These are phyloP conservation scores for Xiphorhynchus elegans DNA, from an alignment of 2,113 vertebrate species.

Conservation along the genomic window DNA sequence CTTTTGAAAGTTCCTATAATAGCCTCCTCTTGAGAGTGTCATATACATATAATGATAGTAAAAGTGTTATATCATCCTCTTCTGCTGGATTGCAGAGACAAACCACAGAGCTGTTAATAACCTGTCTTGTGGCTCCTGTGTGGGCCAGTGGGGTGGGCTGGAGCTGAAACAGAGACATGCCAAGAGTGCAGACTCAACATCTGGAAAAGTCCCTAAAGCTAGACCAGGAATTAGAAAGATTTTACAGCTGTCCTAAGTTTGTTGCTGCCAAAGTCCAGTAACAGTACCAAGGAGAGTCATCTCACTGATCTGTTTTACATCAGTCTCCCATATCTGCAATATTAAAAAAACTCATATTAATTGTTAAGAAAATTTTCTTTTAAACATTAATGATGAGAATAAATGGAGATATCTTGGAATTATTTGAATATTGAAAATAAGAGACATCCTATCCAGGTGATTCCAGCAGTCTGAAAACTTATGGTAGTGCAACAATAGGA, in stretches of 20 bases:
- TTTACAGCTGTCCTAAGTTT: background rate
- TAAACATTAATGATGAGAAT: background rate
- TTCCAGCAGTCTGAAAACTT: background rate
- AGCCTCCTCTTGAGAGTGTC: background rate
- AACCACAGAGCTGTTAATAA: background rate
- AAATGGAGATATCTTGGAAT: background rate
- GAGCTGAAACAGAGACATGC: background rate
- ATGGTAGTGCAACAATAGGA: background rate
- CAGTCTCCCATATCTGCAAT: background rate
- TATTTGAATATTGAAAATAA: background rate
- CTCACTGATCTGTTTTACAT: background rate
- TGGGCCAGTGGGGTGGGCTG: background rate
- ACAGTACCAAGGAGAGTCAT: background rate
- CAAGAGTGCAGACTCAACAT: background rate
- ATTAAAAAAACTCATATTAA: background rate
- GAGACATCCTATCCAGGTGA: background rate
- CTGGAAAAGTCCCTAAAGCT: background rate
- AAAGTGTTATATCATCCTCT: background rate
- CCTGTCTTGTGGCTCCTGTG: background rate
- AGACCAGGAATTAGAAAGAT: background rate
- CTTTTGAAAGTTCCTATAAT: background rate
- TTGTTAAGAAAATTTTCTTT: background rate
- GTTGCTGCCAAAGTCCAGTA: background rate
- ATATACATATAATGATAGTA: rapidly evolving
- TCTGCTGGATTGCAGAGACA: background rate